These are phyloP conservation scores for Carettochelys insculpta DNA, from an alignment of 2,113 vertebrate species.

Conservation along the genomic window DNA sequence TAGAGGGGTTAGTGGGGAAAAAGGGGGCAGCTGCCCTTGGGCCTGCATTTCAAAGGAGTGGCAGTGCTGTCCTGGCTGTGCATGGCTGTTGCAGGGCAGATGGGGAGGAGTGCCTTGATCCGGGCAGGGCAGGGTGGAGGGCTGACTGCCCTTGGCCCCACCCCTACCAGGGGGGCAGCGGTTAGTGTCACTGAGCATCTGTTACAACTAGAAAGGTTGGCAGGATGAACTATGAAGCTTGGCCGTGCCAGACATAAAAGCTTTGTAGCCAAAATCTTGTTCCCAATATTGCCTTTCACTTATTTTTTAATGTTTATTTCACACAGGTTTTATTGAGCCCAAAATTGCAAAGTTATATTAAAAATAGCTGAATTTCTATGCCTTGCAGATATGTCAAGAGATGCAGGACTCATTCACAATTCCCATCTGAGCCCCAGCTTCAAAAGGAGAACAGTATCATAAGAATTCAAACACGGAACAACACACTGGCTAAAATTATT, in stretches of 20 bases:
- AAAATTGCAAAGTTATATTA: not conserved
- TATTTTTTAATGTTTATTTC: not conserved
- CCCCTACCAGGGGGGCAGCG: too few species aligned
- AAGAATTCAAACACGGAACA: not conserved
- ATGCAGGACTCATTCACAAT: not conserved
- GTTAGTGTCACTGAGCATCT: too few species aligned
- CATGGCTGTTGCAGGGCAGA: too few species aligned
- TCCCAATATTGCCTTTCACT: not conserved
- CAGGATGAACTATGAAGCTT: not conserved
- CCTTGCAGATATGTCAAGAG: not conserved
- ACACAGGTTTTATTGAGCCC: not conserved
- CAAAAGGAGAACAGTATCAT: not conserved
- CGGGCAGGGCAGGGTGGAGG: too few species aligned
- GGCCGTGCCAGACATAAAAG: not conserved
- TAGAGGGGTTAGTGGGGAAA: too few species aligned
- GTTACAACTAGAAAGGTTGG: not conserved
- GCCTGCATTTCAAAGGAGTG: too few species aligned
- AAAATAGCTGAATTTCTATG: not conserved
- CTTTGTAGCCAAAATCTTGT: not conserved
- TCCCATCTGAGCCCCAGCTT: not conserved
- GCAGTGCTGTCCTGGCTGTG: too few species aligned
- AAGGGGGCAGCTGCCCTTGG: too few species aligned
- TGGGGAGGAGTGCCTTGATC: too few species aligned
- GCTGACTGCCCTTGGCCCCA: too few species aligned
- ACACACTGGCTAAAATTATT: not conserved